A percentile compares a stretch with the other conserved stretches of the same genome.
phyloP scores from a whole-genome alignment of 2,888 invertebrate species.

The Frankliniella intonsa region DNA sequence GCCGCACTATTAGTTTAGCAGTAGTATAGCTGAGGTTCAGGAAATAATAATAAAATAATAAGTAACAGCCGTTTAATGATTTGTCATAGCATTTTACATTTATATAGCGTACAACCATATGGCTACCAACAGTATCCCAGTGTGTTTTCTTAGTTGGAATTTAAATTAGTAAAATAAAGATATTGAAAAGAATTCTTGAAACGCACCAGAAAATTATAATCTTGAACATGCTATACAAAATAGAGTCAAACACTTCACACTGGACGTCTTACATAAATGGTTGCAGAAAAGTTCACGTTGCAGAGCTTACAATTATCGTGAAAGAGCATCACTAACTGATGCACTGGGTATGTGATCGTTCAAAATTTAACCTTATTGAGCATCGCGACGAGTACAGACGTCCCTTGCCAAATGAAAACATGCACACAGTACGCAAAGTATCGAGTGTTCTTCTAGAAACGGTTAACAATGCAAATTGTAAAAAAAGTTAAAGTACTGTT shows the following conservation, averaged over 20 bases:
- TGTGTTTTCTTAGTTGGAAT: background rate
- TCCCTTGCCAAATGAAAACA: no score
- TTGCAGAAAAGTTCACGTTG: background rate
- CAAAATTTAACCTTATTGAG: no score
- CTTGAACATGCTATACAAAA: conserved; percentile 16
- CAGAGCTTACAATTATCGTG: no score
- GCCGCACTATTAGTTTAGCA: no score
- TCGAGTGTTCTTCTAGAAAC: no score
- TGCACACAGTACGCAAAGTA: no score
- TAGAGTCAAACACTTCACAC: conserved; percentile 10
- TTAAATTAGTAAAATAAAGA: background rate
- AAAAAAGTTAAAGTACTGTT: no score
- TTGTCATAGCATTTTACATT: conserved; percentile 25
- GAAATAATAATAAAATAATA: background rate
- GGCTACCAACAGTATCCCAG: conserved; percentile 12
- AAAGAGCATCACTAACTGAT: no score
- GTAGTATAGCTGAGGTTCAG: no score
- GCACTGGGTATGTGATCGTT: no score
- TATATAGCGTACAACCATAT: conserved; percentile 23
- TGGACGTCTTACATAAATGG: conserved; percentile 23
- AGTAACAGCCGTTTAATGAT: conserved; percentile 23
- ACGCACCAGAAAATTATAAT: background rate
- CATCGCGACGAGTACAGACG: no score
- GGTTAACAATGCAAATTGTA: no score
- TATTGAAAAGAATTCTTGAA: background rate